A percentile compares a stretch with the other conserved stretches of the same genome.
Conservation (phyloP, 2,797 vertebrate species). For the Agapornis canus region DNA sequence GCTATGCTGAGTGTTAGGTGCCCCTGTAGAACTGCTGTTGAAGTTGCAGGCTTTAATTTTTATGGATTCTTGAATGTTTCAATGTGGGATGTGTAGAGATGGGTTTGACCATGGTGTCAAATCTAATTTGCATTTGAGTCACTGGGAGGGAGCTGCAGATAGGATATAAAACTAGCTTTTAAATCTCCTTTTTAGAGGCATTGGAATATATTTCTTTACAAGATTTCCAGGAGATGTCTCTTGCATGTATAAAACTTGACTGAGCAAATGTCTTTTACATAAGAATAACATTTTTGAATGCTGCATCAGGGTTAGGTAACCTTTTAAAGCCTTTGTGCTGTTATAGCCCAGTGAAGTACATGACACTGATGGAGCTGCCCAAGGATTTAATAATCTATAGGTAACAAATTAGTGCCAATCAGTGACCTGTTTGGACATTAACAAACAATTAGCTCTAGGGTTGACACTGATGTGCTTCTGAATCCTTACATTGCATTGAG, state of each 20-base stretch:
- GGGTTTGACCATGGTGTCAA: accelerated
- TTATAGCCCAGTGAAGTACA: neutral
- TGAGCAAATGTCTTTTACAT: neutral
- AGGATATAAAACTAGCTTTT: neutral
- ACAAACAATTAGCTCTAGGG: neutral
- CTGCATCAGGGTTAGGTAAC: neutral
- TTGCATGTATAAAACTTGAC: neutral
- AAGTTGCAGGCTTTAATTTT: neutral
- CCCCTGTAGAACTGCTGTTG: neutral
- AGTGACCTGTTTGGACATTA: neutral
- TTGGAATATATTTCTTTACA: neutral
- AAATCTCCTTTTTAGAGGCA: neutral
- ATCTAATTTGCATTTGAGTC: neutral
- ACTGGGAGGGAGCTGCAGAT: neutral
- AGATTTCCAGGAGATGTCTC: neutral
- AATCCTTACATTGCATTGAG: neutral
- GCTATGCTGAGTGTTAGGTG: accelerated
- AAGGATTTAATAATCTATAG: neutral
- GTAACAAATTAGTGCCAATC: constrained; percentile 3
- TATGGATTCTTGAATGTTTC: neutral
- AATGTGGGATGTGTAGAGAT: neutral
- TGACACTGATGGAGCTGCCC: neutral
- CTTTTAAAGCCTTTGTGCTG: neutral
- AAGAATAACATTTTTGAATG: neutral
- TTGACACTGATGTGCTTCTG: neutral